Base-by-base conservation (phyloP, 2,113 vertebrate genomes). In the Corythoichthys haematopterus region DNA sequence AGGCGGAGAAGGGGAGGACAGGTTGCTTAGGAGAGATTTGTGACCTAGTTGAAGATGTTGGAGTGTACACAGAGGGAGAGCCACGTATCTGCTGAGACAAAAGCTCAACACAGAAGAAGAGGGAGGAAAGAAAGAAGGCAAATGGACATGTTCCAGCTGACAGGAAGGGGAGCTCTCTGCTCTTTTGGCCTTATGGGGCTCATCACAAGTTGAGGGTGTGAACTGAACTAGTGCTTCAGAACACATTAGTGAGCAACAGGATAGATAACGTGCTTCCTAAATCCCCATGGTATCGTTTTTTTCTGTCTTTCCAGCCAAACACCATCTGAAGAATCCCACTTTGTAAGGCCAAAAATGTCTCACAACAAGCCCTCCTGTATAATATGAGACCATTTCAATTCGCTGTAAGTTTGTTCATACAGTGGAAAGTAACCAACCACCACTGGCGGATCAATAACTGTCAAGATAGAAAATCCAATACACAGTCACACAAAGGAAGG, bases 11-110 rank as follows among this genome's bases (percentile, higher is more conserved):
- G 66, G 14, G 59, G 65, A 35, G 64, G 80, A 65, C 80, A 65
- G 74, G 81, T 83, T 84, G 78, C 77, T 86, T 80, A 76, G 80
- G 77, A 82, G 56, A 82, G 82, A 85, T 88, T 79, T 84, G 85
- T 75, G 77, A 73, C 69, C 2, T 64, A 72, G 82, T 84, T 87
- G 84, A 80, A 76, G 76, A 79, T 66, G 70, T 28, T 13, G 57
- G 20, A 84, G 71, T 75, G 74, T 79, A 76, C 68, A 64, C 51
- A 68, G 75, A 71, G 70, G 68, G 56, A 80, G 69, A 53, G 45
- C 61, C 45, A 9, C 15, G 13, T 3, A 37, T 77, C 69, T 62
- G 76, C 68, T 40, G 43, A 60, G 73, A 68, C 16, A 37, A 68
- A 57, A 64, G 50, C 68, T 81, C 69, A 72, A 74, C 70, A 52